Evolutionary conservation across 2,797 vertebrate genomes (phyloP).

Genomic region (Enteromius fasciolatus): DNA sequence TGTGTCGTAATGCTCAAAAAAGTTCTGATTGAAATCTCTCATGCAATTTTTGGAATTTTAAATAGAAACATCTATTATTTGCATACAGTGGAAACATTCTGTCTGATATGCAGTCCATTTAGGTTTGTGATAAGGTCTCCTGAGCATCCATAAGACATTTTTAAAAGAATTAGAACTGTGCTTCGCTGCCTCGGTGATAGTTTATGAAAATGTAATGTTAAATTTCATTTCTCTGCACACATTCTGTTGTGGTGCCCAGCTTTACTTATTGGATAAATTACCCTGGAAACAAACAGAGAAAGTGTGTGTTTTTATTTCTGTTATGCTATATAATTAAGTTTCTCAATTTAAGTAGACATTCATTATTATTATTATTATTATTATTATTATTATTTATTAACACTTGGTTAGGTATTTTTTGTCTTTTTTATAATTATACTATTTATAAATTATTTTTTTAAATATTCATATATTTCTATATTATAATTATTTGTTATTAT

Average conservation of each 20-base stretch:
- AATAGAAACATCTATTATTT: not conserved
- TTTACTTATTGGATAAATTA: not conserved
- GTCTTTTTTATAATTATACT: no score
- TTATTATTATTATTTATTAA: no score
- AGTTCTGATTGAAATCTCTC: not conserved
- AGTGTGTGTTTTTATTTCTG: no score
- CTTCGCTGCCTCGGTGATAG: not conserved
- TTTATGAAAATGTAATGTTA: not conserved
- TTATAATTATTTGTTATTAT: no score
- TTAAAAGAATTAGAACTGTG: not conserved
- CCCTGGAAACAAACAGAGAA: not conserved
- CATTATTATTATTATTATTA: no score
- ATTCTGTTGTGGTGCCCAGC: not conserved
- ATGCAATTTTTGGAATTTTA: not conserved
- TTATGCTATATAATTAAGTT: no score
- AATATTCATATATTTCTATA: no score
- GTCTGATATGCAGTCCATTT: not conserved
- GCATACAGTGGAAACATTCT: not conserved
- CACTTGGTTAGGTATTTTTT: no score
- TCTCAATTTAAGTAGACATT: no score
- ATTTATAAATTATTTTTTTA: no score
- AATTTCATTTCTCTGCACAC: not conserved
- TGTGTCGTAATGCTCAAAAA: not conserved
- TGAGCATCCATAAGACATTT: not conserved
- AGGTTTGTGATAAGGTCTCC: conserved; percentile 1